Base-by-base conservation (phyloP, 35 echinoderm and acorn worm species). In the Ptychodera flava region DNA sequence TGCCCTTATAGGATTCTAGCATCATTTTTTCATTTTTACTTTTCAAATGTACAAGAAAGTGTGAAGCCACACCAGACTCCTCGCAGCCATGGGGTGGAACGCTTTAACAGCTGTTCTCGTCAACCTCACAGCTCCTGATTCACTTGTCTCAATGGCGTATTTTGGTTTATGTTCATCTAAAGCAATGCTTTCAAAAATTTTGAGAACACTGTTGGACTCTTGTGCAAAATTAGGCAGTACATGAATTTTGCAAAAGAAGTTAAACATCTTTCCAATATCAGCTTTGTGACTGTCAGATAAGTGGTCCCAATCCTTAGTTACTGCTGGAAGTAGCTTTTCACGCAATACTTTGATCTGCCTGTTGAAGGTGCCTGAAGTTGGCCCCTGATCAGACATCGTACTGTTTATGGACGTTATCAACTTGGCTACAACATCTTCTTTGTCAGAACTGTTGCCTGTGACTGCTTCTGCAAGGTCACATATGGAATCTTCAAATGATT, bases 321-420 rank as follows among this genome's bases (percentile, higher is more conserved):
- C 89, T 22, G 36, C 16, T 16, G 84, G 82, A n/a, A 95, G 83
- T 12, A 85, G 32, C 36, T 85, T 34, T 31, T 36, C 75, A 16
- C 80, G n/a, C 27, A 95, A 1, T 28, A 1, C 1, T n/a, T 88
- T 76, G 0, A 91, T 0, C 30, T 83, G 35, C 22, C 80, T 33
- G 31, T 52, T 80, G 81, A 95, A 94, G 16, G 91, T 35, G 27
- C 86, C 89, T 86, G 87, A 91, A 0, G 81, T 89, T 0, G 93
- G 86, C 0, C 93, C 87, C 52, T 95, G 93, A 30, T 95, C 93
- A 0, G 89, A 92, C 93, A 95, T 95, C 0, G 93, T 95, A 16
- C 77, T 35, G 31, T 91, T 91, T 0, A 91, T 33, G 6, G 89
- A n/a, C n/a, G n/a, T n/a, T 86, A 16, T 78, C 77, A 64, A 86